These are phyloP conservation scores for Pseudochromis fuscus DNA, from an alignment of 2,797 vertebrate species.

Conservation along the genomic window DNA sequence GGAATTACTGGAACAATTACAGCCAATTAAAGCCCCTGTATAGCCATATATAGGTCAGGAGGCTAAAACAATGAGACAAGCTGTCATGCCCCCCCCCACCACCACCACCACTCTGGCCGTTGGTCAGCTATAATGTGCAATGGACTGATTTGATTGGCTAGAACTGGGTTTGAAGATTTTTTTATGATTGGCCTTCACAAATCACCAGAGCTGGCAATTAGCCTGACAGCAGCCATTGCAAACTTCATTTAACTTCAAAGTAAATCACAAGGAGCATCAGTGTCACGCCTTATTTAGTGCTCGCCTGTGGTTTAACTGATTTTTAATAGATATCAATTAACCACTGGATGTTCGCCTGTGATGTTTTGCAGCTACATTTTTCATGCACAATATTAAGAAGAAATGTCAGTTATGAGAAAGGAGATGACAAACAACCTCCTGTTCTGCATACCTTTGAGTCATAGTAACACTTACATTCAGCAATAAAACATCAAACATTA, in stretches of 20 bases:
- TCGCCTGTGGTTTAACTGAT: neutral
- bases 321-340: neutral
- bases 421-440: neutral
- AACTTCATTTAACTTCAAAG: constrained; percentile 24
- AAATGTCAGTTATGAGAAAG: neutral
- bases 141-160: constrained; percentile 65
- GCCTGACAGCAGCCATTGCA: neutral
- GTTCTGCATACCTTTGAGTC: constrained; percentile 1
- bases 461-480: constrained; percentile 4
- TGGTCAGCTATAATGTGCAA: constrained; percentile 45
- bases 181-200: constrained; percentile 63
- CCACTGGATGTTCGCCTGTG: neutral
- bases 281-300: neutral
- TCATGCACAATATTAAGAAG: no score
- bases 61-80: constrained; percentile 79
- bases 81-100: constrained; percentile 53
- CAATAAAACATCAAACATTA: constrained; percentile 7
- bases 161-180: constrained; percentile 24
- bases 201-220: constrained; percentile 60
- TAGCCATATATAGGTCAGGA: constrained; percentile 79
- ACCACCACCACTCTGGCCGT: constrained; percentile 30
- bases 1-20: constrained; percentile 50
- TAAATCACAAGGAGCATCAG: constrained; percentile 20
- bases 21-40: constrained; percentile 26
- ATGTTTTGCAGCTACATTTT: neutral